A percentile compares a stretch with the other conserved stretches of the same genome.
These are phyloP conservation scores for Chrysotoxum bicinctum DNA, from an alignment of 2,888 invertebrate species.

Conservation along the genomic window DNA sequence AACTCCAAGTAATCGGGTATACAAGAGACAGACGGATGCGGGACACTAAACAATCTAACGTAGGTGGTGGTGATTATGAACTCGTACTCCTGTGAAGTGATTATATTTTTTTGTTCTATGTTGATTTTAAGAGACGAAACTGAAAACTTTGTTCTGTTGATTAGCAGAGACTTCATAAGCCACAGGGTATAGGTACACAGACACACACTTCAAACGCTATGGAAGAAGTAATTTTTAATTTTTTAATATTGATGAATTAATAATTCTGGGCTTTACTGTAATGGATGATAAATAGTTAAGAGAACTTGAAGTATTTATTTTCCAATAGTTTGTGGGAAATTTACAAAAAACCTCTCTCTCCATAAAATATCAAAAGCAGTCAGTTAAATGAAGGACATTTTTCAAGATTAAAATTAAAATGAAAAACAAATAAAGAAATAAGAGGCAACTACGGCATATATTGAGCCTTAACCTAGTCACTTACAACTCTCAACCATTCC, in stretches of 20 bases:
- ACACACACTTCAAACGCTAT: not conserved
- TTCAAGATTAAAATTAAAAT: too few relatives aligned
- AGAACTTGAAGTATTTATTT: too few relatives aligned
- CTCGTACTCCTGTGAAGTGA: slow-evolving; percentile 40
- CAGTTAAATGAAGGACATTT: too few relatives aligned
- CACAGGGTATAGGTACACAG: not conserved
- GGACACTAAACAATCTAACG: slow-evolving; percentile 7
- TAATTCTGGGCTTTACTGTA: not conserved
- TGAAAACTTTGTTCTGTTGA: not conserved
- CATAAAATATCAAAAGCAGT: too few relatives aligned
- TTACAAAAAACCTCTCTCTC: too few relatives aligned
- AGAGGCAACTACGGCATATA: too few relatives aligned
- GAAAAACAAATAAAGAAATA: too few relatives aligned
- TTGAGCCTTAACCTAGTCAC: too few relatives aligned
- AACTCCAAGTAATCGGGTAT: slow-evolving; percentile 33
- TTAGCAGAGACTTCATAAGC: not conserved
- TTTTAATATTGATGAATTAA: not conserved
- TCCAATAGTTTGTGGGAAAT: too few relatives aligned
- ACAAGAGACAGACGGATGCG: not conserved
- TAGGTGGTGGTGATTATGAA: slow-evolving; percentile 60
- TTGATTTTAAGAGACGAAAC: not conserved
- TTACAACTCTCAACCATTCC: too few relatives aligned
- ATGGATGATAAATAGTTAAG: not conserved
- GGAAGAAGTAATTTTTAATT: not conserved
- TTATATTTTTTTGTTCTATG: not conserved